Percentiles rank a stretch among this genome's conserved stretches.
phyloP scores from a whole-genome alignment of 2,888 invertebrate species.

The Gastrophysa polygoni region DNA sequence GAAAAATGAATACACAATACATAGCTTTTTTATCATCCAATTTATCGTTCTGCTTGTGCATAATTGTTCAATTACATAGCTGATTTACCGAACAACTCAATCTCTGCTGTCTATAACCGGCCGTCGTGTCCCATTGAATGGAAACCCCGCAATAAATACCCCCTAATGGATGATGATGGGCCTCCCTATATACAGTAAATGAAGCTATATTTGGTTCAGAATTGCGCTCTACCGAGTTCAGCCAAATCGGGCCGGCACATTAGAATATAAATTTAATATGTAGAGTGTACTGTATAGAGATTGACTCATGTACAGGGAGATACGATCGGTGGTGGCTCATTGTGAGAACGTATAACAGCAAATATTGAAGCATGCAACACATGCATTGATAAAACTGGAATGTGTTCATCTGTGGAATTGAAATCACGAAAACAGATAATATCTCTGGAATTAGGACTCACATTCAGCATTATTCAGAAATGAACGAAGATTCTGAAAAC shows the following conservation, averaged over 20 bases:
- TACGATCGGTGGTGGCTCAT: not conserved
- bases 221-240: conserved; percentile 18
- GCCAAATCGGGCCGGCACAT: conserved; percentile 34
- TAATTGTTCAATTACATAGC: conserved; percentile 4
- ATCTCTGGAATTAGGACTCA: no score
- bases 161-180: conserved; percentile 33
- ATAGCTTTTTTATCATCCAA: not conserved
- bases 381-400: no score
- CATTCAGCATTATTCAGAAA: no score
- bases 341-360: not conserved
- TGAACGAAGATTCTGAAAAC: no score
- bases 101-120: not conserved
- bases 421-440: no score
- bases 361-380: not conserved
- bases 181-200: conserved; percentile 32
- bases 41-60: not conserved
- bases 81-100: conserved; percentile 1
- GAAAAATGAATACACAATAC: no score
- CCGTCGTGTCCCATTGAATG: not conserved
- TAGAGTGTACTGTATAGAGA: conserved; percentile 28
- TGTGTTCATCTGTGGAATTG: no score
- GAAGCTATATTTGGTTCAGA: conserved; percentile 34
- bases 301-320: conserved; percentile 23
- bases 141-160: conserved; percentile 28
- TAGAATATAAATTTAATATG: conserved; percentile 37